Base-by-base conservation (phyloP, 92 coral and sea anemone species). In the Metridium senile region DNA sequence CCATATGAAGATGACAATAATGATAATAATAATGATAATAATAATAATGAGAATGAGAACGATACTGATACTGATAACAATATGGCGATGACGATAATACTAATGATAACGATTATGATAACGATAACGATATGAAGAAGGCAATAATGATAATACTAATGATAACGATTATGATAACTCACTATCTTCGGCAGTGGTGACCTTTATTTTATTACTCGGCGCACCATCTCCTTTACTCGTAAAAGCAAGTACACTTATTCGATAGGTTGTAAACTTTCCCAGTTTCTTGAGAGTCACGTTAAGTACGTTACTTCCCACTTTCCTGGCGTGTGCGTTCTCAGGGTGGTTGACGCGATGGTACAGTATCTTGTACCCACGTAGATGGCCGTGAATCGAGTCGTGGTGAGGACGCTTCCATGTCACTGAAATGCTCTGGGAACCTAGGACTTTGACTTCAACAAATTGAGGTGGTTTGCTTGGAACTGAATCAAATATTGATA, bases 391-490 rank as follows among this genome's bases (percentile, higher is more conserved):
- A 52, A 85, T 86, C 11, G 88, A 83, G 62, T 90, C 90, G 33
- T 58, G 49, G 34, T 90, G 87, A 0, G 99, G 99, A 0, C 59
- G 71, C 57, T 65, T 87, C 99, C 99, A 95, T 9, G 89, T 89
- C 65, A 95, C 86, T 62, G 70, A 75, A 69, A 92, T 83, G 78
- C 86, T 87, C 65, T 87, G 90, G 27, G 97, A 92, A 68, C 88
- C 89, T 1, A 79, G 85, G 25, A 83, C 88, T 2, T n/a, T 63
- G 64, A 92, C 78, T 4, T 45, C 76, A 18, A 95, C 84, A 61
- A 77, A 70, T 28, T 77, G 84, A 11, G 99, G 99, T 28, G 99
- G 90, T 66, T 89, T 68, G 71, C 93, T 91, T 68, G 99, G 99
- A 43, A 95, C 99, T 95, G 83, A 35, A 59, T 1, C 2, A 54